These are phyloP conservation scores for Pseudochaenichthys georgianus DNA, from an alignment of 2,797 vertebrate species.

Conservation along the genomic window DNA sequence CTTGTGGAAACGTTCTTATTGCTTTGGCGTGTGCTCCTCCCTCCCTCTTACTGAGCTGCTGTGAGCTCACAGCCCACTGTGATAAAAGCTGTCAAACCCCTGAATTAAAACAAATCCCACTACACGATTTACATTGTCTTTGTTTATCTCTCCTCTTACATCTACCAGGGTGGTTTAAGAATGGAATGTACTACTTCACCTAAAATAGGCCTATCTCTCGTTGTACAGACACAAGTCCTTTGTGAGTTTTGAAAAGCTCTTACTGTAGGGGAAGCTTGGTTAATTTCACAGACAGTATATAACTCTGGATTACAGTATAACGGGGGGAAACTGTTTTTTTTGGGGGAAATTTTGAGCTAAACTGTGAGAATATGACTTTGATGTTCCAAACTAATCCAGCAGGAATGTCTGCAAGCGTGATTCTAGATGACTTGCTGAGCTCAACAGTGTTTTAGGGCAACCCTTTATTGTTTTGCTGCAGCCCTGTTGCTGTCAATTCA, in stretches of 20 bases:
- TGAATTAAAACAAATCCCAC: conserved; percentile 53
- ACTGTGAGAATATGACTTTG: neutral
- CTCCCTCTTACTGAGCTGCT: conserved; percentile 15
- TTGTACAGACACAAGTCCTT: conserved; percentile 30
- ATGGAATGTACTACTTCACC: conserved; percentile 50
- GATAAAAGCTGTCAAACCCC: conserved; percentile 46
- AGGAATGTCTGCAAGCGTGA: neutral
- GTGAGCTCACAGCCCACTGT: conserved; percentile 11
- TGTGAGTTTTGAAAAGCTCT: conserved; percentile 14
- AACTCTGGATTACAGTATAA: no score
- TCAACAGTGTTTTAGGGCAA: neutral
- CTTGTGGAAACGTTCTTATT: conserved; percentile 29
- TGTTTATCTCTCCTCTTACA: conserved; percentile 52
- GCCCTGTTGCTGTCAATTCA: no score
- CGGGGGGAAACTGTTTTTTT: neutral
- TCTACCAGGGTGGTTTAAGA: conserved; percentile 43
- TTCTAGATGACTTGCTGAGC: neutral
- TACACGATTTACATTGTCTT: conserved; percentile 47
- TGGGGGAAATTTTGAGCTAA: no score
- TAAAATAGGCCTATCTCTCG: conserved; percentile 49
- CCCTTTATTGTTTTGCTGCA: neutral
- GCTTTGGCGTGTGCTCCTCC: neutral
- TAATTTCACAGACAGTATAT: neutral
- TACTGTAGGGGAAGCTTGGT: neutral
- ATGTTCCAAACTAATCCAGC: neutral